Conservation (phyloP, 35 echinoderm and acorn worm genomes). For the Holothuria glaberrima region DNA sequence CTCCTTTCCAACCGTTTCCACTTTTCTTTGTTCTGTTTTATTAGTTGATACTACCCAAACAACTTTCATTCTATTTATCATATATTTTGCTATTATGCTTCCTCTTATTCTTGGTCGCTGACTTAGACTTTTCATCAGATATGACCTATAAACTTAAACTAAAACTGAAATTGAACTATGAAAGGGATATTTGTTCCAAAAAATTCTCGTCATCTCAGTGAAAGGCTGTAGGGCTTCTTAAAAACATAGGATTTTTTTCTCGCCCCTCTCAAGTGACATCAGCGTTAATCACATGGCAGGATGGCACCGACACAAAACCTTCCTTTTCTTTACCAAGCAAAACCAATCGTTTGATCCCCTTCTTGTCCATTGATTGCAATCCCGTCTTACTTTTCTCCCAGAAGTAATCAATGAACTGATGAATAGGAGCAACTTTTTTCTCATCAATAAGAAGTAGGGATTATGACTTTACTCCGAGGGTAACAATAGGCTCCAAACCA, state of each 20-base stretch:
- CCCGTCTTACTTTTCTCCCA: neutral
- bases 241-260: neutral
- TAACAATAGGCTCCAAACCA: conserved; percentile 23
- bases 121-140: neutral
- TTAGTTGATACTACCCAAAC: too few relatives aligned
- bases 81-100: too few relatives aligned
- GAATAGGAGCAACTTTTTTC: neutral
- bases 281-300: conserved; percentile 1
- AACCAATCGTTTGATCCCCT: conserved; percentile 31
- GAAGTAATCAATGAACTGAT: conserved; percentile 17
- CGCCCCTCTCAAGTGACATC: neutral
- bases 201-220: neutral
- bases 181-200: neutral
- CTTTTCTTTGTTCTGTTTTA: too few relatives aligned
- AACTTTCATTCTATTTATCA: too few relatives aligned
- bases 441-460: conserved; percentile 45
- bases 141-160: neutral
- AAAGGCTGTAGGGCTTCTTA: neutral
- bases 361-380: conserved; percentile 32
- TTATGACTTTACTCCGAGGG: conserved; percentile 3
- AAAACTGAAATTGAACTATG: neutral
- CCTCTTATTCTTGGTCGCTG: too few relatives aligned
- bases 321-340: conserved; percentile 14
- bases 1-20: too few relatives aligned
- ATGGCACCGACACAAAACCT: conserved; percentile 26